phyloP scores from a whole-genome alignment of 2,888 invertebrate species.

The Saturnia japonica region DNA sequence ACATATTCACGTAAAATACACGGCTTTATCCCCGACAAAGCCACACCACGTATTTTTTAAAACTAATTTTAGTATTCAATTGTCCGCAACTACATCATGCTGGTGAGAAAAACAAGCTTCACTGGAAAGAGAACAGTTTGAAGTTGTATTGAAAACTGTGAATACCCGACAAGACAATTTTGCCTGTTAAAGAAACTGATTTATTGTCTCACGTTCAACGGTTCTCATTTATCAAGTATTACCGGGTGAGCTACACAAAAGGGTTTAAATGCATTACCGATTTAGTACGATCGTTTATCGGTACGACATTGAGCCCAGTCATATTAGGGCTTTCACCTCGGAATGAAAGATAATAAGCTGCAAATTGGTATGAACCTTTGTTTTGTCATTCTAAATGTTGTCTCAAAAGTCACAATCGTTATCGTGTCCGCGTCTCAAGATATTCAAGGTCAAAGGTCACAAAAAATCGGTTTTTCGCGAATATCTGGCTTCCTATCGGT shows the following conservation, averaged over 20 bases:
- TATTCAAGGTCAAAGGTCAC: too few relatives aligned
- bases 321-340: too few relatives aligned
- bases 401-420: too few relatives aligned
- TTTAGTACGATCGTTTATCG: conserved; percentile 59
- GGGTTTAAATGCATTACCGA: conserved; percentile 55
- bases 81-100: conserved; percentile 31
- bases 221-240: conserved; percentile 71
- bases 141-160: conserved; percentile 36
- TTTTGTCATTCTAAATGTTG: too few relatives aligned
- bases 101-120: conserved; percentile 36
- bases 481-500: too few relatives aligned
- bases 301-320: conserved; percentile 62
- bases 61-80: conserved; percentile 35
- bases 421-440: too few relatives aligned
- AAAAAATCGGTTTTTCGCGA: too few relatives aligned
- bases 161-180: conserved; percentile 45
- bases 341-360: too few relatives aligned
- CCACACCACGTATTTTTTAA: too few relatives aligned
- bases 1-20: too few relatives aligned
- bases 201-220: conserved; percentile 62
- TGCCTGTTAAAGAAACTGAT: conserved; percentile 57
- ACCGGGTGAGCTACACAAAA: conserved; percentile 58
- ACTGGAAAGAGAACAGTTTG: conserved; percentile 42
- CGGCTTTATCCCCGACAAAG: too few relatives aligned
- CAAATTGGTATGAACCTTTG: too few relatives aligned